A percentile compares a stretch with the other conserved stretches of the same genome.
Evolutionary conservation across 2,113 vertebrate species (phyloP).

Genomic region (Cavia aperea): DNA sequence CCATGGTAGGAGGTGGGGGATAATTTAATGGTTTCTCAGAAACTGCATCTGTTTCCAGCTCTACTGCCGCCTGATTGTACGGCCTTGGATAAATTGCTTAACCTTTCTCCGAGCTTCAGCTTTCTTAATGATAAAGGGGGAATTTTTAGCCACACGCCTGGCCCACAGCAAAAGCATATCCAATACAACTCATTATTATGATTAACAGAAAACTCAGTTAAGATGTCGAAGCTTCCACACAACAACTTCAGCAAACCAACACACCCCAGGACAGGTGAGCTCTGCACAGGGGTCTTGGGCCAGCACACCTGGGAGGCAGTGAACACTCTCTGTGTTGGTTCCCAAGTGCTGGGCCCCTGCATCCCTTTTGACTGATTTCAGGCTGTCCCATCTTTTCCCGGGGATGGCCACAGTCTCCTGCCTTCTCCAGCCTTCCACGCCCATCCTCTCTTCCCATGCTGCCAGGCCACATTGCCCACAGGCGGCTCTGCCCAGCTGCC

Average conservation of each 20-base stretch:
- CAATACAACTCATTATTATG: neutral
- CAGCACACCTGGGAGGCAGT: fast-evolving
- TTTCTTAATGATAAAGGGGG: neutral
- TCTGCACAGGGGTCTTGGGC: neutral
- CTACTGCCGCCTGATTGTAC: neutral
- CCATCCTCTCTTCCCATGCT: neutral
- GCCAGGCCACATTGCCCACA: neutral
- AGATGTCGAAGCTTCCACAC: neutral
- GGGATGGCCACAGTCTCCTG: too few species aligned
- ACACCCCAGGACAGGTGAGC: too few species aligned
- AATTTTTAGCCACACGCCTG: neutral
- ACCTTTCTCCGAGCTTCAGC: neutral
- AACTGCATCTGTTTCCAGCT: neutral
- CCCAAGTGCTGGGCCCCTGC: neutral
- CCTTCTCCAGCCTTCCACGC: fast-evolving
- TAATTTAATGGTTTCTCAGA: neutral
- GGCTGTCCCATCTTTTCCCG: neutral
- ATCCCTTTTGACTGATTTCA: fast-evolving
- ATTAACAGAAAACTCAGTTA: neutral
- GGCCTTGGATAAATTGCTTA: neutral
- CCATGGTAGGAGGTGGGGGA: neutral
- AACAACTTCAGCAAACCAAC: neutral
- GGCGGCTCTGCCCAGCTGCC: neutral
- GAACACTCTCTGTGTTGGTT: neutral
- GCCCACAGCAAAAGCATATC: neutral